Evolutionary conservation across 2,888 invertebrate species (phyloP), one percentile per base, ranked within the genome.

Genomic region (Lithophane ornitopus): DNA sequence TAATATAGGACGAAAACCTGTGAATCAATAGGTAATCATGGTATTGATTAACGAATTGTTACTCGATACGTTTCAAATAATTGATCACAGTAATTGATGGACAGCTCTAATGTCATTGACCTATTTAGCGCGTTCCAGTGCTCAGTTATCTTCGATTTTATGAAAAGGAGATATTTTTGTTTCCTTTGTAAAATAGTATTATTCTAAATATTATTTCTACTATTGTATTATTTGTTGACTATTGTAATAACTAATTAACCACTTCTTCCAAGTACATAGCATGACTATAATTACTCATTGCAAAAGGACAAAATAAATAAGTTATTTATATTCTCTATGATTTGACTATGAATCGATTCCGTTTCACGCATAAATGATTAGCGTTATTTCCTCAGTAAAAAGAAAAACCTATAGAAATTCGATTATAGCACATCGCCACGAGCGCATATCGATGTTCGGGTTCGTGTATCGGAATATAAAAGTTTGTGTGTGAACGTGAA

Each of bases 401-500:
- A 68, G 67, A 84, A 88, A 89, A 88, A 87, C 87, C 87, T 88
- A 87, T 89, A 90, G 87, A 90, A 88, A 88, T 84, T 87, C 72
- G 81, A 87, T 90, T 87, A 85, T 82, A 87, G 86, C 81, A 88
- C 82, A 85, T 77, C 87, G 90, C 89, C 84, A 91, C 90, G 92
- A 92, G 90, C 89, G 88, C 85, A 87, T 91, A 91, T 91, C 89
- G 91, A 92, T 89, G 88, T 90, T 89, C 87, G 70, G 78, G 78
- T 88, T 88, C 92, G 94, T 94, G 84, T 85, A 94, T 90, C 84
- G 94, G 93, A 94, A 92, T 90, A 91, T 84, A 90, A 91, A 90
- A 91, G 92, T 92, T 92, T 93, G 93, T 92, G 91, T 92, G 92
- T 92, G 91, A 91, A 91, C 90, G 93, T 93, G 94, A 94, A 92